Evolutionary conservation across 2,888 invertebrate genomes (phyloP).

Genomic region (Phyto melanocephala): DNA sequence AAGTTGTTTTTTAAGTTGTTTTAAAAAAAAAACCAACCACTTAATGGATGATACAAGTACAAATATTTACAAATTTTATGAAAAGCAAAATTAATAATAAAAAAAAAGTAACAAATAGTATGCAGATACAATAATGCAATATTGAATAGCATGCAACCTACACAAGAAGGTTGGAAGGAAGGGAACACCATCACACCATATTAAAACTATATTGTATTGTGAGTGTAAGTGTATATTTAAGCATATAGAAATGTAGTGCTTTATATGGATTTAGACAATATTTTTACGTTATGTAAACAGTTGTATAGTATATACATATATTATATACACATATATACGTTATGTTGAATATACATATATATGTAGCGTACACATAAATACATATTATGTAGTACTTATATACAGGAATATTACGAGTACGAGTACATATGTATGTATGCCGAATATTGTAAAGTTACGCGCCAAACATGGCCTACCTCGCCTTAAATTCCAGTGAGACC

Average conservation of each 20-base stretch:
- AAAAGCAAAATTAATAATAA: slow-evolving; percentile 11
- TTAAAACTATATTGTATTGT: slow-evolving; percentile 22
- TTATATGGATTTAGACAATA: background rate
- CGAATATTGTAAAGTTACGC: slow-evolving; percentile 68
- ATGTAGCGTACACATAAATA: background rate
- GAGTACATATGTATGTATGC: background rate
- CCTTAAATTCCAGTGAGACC: slow-evolving; percentile 75
- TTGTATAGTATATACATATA: background rate
- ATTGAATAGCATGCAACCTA: slow-evolving; percentile 6
- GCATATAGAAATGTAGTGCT: background rate
- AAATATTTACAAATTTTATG: slow-evolving; percentile 23
- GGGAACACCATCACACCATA: slow-evolving; percentile 13
- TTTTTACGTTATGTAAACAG: slow-evolving; percentile 32
- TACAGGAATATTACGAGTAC: slow-evolving; percentile 5
- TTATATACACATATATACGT: too few relatives aligned
- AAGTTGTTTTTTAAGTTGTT: background rate
- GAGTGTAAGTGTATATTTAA: background rate
- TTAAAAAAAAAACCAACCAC: slow-evolving; percentile 6
- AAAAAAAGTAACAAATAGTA: background rate
- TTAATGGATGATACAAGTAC: slow-evolving; percentile 21
- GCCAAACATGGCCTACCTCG: slow-evolving; percentile 77
- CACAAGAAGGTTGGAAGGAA: background rate
- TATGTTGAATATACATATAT: background rate
- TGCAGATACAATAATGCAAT: background rate
- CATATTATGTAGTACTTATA: background rate